Percentiles rank a stretch among this genome's conserved stretches.
Evolutionary conservation across 1,140 invertebrate genomes (phyloP).

Genomic region (Eufriesea mexicana): DNA sequence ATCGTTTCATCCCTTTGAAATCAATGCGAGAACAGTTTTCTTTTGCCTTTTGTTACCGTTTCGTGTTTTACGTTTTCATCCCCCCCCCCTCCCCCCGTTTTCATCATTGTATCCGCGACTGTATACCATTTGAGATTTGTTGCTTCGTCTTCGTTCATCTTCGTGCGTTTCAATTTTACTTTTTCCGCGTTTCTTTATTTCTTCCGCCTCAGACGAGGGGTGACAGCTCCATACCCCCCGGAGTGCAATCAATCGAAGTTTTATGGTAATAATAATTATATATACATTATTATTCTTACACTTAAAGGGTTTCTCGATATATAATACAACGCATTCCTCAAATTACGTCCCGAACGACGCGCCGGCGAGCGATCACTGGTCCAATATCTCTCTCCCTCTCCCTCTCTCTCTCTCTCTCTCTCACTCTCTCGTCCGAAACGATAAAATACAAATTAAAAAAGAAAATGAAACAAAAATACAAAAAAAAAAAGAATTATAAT

Average conservation of each 20-base stretch:
- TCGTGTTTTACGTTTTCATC: not conserved
- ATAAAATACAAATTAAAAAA: not conserved
- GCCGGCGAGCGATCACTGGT: conserved; percentile 55
- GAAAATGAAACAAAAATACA: not conserved
- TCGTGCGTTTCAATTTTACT: conserved; percentile 48
- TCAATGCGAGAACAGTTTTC: conserved; percentile 63
- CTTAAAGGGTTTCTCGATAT: conserved; percentile 71
- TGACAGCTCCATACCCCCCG: conserved; percentile 32
- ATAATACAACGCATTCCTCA: conserved; percentile 73
- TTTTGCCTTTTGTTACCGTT: conserved; percentile 33
- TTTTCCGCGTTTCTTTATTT: conserved; percentile 4
- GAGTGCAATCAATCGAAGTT: conserved; percentile 70
- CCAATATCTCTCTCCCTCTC: conserved; percentile 27
- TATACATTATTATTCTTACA: conserved; percentile 79
- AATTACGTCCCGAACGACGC: conserved; percentile 57
- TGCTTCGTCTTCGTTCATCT: conserved; percentile 36
- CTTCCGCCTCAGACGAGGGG: conserved; percentile 2
- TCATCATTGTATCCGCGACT: not conserved
- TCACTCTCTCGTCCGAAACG: not conserved
- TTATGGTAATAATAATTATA: conserved; percentile 76
- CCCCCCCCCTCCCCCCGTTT: not conserved
- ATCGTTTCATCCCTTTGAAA: conserved; percentile 55
- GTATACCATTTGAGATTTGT: conserved; percentile 46
- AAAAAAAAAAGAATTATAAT: not conserved
- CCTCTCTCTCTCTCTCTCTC: not conserved